Percentiles rank a stretch among this genome's conserved stretches.
Evolutionary conservation across 2,888 invertebrate genomes (phyloP).

Genomic region (Sesamia inferens): DNA sequence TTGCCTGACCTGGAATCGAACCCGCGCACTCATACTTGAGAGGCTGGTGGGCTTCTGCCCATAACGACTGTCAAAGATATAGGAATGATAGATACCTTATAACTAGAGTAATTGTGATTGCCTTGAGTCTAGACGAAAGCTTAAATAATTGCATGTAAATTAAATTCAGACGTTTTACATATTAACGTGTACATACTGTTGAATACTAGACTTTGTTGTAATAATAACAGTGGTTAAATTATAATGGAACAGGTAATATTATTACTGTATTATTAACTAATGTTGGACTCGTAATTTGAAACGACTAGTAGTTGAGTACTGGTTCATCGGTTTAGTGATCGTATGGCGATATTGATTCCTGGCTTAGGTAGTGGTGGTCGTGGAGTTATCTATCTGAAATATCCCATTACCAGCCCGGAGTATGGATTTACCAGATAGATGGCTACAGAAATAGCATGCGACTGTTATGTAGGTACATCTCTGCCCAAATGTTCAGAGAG

Average conservation of each 20-base stretch:
- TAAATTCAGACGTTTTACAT: conserved; percentile 16
- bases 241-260: background rate
- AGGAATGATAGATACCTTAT: background rate
- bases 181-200: background rate
- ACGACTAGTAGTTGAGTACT: background rate
- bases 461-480: background rate
- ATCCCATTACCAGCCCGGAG: background rate
- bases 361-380: background rate
- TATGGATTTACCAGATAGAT: background rate
- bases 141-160: conserved; percentile 16
- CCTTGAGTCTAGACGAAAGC: background rate
- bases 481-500: background rate
- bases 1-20: too few relatives aligned
- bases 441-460: too few relatives aligned
- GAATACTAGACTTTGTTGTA: conserved; percentile 1
- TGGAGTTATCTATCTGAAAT: background rate
- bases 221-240: background rate
- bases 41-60: rapidly evolving
- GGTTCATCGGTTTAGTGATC: background rate
- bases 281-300: background rate
- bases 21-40: too few relatives aligned
- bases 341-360: background rate
- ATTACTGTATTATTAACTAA: background rate
- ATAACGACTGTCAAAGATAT: background rate
- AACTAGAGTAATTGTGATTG: background rate